These are phyloP conservation scores for Antheraea assamensis DNA, from an alignment of 2,888 invertebrate species.

Conservation along the genomic window DNA sequence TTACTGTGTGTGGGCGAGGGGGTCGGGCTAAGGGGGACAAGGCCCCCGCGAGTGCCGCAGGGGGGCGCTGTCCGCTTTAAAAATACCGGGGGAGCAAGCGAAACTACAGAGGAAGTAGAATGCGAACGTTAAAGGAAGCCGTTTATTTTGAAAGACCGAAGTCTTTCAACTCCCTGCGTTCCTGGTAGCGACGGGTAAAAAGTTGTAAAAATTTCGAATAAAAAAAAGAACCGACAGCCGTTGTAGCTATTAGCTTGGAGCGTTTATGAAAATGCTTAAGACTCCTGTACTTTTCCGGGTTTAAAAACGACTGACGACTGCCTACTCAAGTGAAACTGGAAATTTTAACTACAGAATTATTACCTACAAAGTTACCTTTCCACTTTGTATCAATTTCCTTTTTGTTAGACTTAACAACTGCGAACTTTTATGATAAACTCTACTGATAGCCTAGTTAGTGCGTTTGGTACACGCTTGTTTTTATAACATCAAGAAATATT, in stretches of 20 bases:
- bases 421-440: not conserved
- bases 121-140: constrained; percentile 66
- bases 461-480: too few relatives aligned
- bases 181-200: constrained; percentile 60
- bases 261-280: not conserved
- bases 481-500: too few relatives aligned
- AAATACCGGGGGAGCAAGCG: constrained; percentile 73
- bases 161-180: constrained; percentile 54
- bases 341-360: not conserved
- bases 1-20: constrained; percentile 70
- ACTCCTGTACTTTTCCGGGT: not conserved
- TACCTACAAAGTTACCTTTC: not conserved
- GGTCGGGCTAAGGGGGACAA: constrained; percentile 41
- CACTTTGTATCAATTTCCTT: not conserved
- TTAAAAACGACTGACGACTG: not conserved
- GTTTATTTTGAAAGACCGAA: constrained; percentile 75
- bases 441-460: not conserved
- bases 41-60: constrained; percentile 61
- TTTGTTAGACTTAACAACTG: not conserved
- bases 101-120: constrained; percentile 61
- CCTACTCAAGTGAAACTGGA: not conserved
- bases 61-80: constrained; percentile 76
- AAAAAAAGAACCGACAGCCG: not conserved
- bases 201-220: constrained; percentile 49
- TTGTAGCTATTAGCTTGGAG: constrained; percentile 2